Evolutionary conservation across 2,113 vertebrate genomes (phyloP).

Genomic region (Bolborhynchus lineola): DNA sequence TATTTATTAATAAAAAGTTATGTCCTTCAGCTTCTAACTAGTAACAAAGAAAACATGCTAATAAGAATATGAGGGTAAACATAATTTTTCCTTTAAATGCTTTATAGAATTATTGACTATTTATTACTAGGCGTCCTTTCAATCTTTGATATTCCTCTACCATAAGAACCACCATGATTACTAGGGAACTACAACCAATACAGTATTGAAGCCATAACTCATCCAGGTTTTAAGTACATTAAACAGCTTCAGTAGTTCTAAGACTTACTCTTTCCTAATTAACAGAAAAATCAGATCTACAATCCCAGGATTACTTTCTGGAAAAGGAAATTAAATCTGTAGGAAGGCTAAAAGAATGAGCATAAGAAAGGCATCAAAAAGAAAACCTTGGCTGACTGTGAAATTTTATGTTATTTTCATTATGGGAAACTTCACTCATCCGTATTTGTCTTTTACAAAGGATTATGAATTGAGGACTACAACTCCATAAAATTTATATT

Average conservation of each 20-base stretch:
- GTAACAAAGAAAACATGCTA: neutral
- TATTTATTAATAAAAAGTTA: neutral
- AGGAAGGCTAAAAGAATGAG: slow-evolving; percentile 24
- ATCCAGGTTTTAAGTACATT: slow-evolving; percentile 65
- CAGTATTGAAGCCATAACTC: slow-evolving; percentile 57
- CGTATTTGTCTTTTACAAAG: slow-evolving; percentile 66
- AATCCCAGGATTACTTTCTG: slow-evolving; percentile 40
- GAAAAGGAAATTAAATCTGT: slow-evolving; percentile 50
- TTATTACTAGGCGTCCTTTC: slow-evolving; percentile 45
- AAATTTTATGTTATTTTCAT: slow-evolving; percentile 61
- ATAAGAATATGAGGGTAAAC: neutral
- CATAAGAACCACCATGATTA: slow-evolving; percentile 8
- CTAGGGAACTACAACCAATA: slow-evolving; percentile 52
- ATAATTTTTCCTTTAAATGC: slow-evolving; percentile 24
- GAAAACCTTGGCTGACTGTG: neutral
- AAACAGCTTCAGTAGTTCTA: slow-evolving; percentile 53
- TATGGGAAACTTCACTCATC: slow-evolving; percentile 59
- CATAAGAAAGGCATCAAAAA: slow-evolving; percentile 44
- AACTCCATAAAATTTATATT: slow-evolving; percentile 72
- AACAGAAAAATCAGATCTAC: slow-evolving; percentile 58
- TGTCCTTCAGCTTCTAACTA: neutral
- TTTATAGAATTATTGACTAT: slow-evolving; percentile 57
- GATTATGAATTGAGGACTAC: slow-evolving; percentile 73
- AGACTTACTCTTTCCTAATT: slow-evolving; percentile 56
- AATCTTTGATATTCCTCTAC: slow-evolving; percentile 30